Base-by-base conservation (phyloP, 2,888 invertebrate genomes). In the Drepanosiphum platanoidis region DNA sequence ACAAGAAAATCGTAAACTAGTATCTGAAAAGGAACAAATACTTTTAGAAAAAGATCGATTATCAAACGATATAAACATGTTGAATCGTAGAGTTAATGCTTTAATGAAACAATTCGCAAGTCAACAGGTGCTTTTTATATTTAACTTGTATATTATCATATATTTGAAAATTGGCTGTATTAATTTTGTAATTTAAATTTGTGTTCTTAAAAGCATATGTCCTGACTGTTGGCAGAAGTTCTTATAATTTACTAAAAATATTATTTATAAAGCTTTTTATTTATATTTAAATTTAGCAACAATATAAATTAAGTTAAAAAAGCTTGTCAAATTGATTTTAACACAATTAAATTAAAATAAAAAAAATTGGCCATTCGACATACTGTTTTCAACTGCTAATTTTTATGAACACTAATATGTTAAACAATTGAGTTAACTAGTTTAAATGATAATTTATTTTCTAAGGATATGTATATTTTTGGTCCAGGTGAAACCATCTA, bases 1-100 rank as follows among this genome's bases (percentile, higher is more conserved):
- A 22, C 52, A 52, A 58, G 94, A 94, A 88, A 93, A 93, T 86
- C 86, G 93, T 88, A 92, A 94, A 46, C 88, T 95, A 86, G 94
- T 95, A 88, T 94, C 95, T 89, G 94, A 96, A 88, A 92, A 94
- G 88, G 90, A 92, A 74, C 93, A 94, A 87, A 90, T 92, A 75
- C 91, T 92, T 86, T 91, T 92, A 1, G 94, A 92, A 70, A 90
- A 91, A 86, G 90, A 91, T 36, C 89, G 90, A 7, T 88, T 92
- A 1, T 90, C 90, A 1, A 91, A 92, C 68, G 93, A 94, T 89
- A 92, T 94, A 66, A 96, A 96, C 88, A 91, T 93, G 0, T 90
- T 95, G 70, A 91, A 92, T 88, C 94, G 95, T 89, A 92, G 94
- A 88, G 91, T 94, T 22, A 92, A 92, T 86, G 92, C 94, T 89